phyloP scores from a whole-genome alignment of 1,140 invertebrate species.

The Drosophila albomicans region DNA sequence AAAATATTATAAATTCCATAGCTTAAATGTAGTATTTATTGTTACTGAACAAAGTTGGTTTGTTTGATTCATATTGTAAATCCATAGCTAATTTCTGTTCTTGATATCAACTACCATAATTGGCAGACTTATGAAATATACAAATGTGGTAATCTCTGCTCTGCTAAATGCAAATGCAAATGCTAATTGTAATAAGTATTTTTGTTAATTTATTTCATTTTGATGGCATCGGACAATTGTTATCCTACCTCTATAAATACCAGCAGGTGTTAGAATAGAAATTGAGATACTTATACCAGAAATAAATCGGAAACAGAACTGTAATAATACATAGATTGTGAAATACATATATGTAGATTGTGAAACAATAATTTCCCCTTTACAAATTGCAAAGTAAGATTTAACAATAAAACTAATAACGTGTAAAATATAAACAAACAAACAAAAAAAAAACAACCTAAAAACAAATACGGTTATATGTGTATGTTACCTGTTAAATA shows the following conservation, averaged over 20 bases:
- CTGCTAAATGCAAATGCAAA: neutral
- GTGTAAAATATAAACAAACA: constrained; percentile 49
- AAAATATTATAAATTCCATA: constrained; percentile 21
- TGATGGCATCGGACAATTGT: constrained; percentile 76
- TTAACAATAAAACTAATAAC: constrained; percentile 52
- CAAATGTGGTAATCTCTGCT: constrained; percentile 7
- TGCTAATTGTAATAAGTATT: constrained; percentile 12
- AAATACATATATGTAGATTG: constrained; percentile 53
- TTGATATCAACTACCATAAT: constrained; percentile 1
- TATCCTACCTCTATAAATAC: constrained; percentile 79
- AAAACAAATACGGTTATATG: constrained; percentile 43
- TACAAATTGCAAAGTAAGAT: constrained; percentile 64
- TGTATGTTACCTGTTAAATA: constrained; percentile 56
- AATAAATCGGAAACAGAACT: constrained; percentile 60
- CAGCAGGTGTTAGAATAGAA: constrained; percentile 65
- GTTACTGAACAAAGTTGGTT: constrained; percentile 21
- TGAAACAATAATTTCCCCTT: constrained; percentile 78
- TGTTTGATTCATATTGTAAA: constrained; percentile 7
- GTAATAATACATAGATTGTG: constrained; percentile 66
- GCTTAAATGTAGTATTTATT: constrained; percentile 21
- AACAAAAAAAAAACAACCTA: constrained; percentile 35
- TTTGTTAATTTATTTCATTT: constrained; percentile 41
- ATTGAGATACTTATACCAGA: constrained; percentile 59
- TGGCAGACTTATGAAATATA: constrained; percentile 10
- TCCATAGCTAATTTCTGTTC: constrained; percentile 14